phyloP scores from a whole-genome alignment of 2,888 invertebrate genomes.

The Mallateleia sp. region DNA sequence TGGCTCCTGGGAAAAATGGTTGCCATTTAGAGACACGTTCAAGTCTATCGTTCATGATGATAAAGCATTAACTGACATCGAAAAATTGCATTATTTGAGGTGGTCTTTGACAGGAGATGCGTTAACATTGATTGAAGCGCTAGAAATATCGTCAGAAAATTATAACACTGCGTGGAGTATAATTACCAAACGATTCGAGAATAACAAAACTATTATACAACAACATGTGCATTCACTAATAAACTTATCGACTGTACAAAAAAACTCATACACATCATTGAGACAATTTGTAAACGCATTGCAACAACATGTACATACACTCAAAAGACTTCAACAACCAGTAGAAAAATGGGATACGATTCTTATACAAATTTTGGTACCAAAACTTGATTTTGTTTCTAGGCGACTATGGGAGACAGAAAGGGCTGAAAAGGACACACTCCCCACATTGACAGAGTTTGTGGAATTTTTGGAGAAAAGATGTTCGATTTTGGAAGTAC shows the following conservation, averaged over 20 bases:
- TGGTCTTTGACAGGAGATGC: not conserved
- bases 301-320: not conserved
- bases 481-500: no score
- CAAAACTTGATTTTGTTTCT: slow-evolving; percentile 1
- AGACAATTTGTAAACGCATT: not conserved
- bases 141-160: not conserved
- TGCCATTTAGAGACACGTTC: not conserved
- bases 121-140: not conserved
- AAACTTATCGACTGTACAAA: not conserved
- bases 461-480: slow-evolving; percentile 13
- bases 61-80: not conserved
- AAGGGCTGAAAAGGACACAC: slow-evolving; percentile 1
- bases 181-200: slow-evolving; percentile 48
- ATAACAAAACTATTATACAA: slow-evolving; percentile 33
- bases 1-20: not conserved
- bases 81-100: slow-evolving; percentile 1
- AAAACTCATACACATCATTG: not conserved
- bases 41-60: not conserved
- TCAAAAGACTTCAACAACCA: no score
- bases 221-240: slow-evolving; percentile 3
- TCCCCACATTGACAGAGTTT: slow-evolving; percentile 19
- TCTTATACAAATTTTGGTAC: not conserved
- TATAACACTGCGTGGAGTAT: no score
- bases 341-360: slow-evolving; percentile 12
- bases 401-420: slow-evolving; percentile 29